A percentile compares a stretch with the other conserved stretches of the same genome.
These are phyloP conservation scores for Callopanchax toddi DNA, from an alignment of 2,113 vertebrate genomes.

Conservation along the genomic window DNA sequence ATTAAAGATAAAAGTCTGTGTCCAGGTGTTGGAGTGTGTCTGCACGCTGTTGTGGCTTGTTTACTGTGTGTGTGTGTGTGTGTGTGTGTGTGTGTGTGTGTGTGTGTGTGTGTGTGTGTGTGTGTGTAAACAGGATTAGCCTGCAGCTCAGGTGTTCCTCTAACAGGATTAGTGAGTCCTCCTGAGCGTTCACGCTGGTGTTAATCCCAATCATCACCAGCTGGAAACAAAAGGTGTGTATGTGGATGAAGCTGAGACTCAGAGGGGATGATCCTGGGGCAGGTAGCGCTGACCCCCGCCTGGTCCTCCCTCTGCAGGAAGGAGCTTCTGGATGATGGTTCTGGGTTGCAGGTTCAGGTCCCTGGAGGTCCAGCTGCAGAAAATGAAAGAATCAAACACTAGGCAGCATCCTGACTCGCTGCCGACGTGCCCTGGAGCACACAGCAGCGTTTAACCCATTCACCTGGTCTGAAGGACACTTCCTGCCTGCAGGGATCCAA, in stretches of 20 bases:
- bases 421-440: not conserved
- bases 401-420: not conserved
- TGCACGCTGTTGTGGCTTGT: not conserved
- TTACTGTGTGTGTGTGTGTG: not conserved
- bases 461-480: not conserved
- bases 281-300: constrained; percentile 7
- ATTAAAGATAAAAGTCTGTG: constrained; percentile 6
- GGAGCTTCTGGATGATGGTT: not conserved
- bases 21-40: constrained; percentile 1
- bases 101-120: constrained; percentile 20
- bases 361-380: not conserved
- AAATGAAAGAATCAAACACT: not conserved
- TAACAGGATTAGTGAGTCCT: constrained; percentile 77
- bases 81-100: too few species aligned
- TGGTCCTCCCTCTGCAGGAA: not conserved
- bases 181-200: constrained; percentile 51
- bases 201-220: constrained; percentile 63
- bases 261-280: not conserved
- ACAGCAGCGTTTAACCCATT: not conserved
- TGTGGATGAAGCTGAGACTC: constrained; percentile 19
- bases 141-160: constrained; percentile 73
- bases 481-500: constrained; percentile 13
- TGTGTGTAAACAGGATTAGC: constrained; percentile 68
- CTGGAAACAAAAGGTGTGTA: constrained; percentile 64
- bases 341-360: constrained; percentile 14